Percentiles rank a stretch among this genome's conserved stretches.
Conservation (phyloP, 2,888 invertebrate species). For the Apantesis nais region DNA sequence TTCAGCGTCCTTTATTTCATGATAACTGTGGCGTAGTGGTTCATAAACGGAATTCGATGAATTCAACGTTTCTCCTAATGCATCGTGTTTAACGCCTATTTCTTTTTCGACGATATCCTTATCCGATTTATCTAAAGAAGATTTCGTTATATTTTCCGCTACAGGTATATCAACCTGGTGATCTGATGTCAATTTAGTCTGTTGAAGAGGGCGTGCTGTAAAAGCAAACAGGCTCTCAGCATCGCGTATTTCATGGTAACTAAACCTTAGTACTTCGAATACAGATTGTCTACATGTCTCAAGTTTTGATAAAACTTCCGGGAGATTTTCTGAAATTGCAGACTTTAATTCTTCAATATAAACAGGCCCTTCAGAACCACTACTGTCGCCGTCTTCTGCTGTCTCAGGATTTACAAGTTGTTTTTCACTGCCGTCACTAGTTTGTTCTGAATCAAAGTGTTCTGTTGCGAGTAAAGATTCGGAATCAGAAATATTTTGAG, state of each 20-base stretch:
- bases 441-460: conserved; percentile 19
- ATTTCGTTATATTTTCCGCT: background rate
- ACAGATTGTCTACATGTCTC: conserved; percentile 27
- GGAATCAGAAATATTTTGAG: conserved; percentile 56
- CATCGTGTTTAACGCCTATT: background rate
- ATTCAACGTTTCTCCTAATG: conserved; percentile 2
- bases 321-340: conserved; percentile 6
- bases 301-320: conserved; percentile 20
- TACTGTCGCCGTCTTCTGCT: conserved; percentile 7
- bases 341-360: conserved; percentile 18
- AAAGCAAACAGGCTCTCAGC: conserved; percentile 59
- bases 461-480: conserved; percentile 53
- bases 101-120: conserved; percentile 1
- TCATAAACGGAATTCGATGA: conserved; percentile 34
- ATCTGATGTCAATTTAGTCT: conserved; percentile 10
- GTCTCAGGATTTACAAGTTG: conserved; percentile 8
- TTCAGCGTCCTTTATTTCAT: conserved; percentile 65
- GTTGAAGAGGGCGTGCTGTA: conserved; percentile 21
- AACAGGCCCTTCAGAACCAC: conserved; percentile 20
- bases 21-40: conserved; percentile 52
- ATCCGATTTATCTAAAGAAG: background rate
- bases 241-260: conserved; percentile 61
- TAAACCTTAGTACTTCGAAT: conserved; percentile 58
- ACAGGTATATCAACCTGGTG: conserved; percentile 3
- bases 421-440: conserved; percentile 7